phyloP scores from a whole-genome alignment of 2,113 vertebrate genomes.

The Muntiacus reevesi region DNA sequence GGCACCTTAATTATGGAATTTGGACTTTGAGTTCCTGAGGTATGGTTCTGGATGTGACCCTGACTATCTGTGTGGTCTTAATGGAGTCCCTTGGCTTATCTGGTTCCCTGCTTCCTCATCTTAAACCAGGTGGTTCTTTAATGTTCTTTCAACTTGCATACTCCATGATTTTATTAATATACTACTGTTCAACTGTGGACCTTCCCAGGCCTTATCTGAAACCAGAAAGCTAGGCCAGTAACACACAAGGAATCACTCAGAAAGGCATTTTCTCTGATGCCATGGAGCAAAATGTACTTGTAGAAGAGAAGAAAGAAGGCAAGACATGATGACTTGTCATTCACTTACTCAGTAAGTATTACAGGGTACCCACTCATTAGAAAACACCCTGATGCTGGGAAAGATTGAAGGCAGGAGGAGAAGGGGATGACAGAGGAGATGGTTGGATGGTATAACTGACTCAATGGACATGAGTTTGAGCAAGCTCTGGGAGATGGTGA shows the following conservation, averaged over 20 bases:
- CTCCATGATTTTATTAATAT: background rate
- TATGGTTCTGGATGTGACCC: background rate
- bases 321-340: background rate
- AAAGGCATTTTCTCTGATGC: background rate
- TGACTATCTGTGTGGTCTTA: background rate
- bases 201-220: background rate
- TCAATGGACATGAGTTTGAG: background rate
- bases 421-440: background rate
- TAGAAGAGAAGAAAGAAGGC: background rate
- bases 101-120: background rate
- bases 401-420: background rate
- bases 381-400: background rate
- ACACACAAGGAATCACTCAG: background rate
- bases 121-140: slow-evolving; percentile 28
- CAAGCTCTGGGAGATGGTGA: background rate
- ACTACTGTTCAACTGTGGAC: background rate
- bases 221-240: background rate
- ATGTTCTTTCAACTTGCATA: background rate
- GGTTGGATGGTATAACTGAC: background rate
- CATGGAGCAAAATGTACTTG: background rate
- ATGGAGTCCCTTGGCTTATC: slow-evolving; percentile 33
- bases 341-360: background rate
- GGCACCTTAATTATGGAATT: background rate
- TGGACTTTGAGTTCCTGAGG: slow-evolving; percentile 25
- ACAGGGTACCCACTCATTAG: background rate